Conservation (phyloP, 2,888 invertebrate species). For the Tetropium fuscum region DNA sequence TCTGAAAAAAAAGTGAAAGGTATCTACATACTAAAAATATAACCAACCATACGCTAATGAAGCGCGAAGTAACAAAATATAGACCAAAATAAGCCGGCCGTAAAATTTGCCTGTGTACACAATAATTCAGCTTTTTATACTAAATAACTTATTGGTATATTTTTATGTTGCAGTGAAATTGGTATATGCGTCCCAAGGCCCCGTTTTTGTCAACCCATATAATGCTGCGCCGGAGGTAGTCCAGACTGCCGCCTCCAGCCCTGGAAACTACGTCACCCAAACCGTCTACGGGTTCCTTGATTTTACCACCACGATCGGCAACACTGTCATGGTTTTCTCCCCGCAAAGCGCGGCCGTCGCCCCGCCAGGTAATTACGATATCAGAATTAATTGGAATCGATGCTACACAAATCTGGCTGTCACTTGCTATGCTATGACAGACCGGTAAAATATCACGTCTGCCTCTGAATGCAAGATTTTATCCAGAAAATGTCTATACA, state of each 20-base stretch:
- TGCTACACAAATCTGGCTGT: background rate
- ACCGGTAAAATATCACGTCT: no score
- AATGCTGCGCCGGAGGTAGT: constrained; percentile 39
- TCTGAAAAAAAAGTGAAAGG: no score
- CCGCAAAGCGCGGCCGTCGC: constrained; percentile 82
- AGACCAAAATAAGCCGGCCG: no score
- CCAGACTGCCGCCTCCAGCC: constrained; percentile 45
- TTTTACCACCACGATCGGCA: constrained; percentile 93
- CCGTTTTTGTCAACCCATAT: constrained; percentile 59
- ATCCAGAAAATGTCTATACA: no score
- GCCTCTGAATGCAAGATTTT: no score
- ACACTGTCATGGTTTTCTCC: constrained; percentile 95
- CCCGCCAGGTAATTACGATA: constrained; percentile 70
- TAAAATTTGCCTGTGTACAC: no score
- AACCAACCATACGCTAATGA: no score
- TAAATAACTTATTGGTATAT: constrained; percentile 1
- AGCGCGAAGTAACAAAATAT: no score
- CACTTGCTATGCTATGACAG: no score
- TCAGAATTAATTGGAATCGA: constrained; percentile 3
- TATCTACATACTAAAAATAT: no score
- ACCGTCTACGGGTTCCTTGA: constrained; percentile 95
- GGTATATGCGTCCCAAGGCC: constrained; percentile 52
- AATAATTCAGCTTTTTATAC: background rate
- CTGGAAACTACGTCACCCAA: constrained; percentile 77
- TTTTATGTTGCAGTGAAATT: constrained; percentile 51